Evolutionary conservation across 2,113 vertebrate species (phyloP), one percentile per base, ranked within the genome.

Genomic region (Chaenogobius annularis): DNA sequence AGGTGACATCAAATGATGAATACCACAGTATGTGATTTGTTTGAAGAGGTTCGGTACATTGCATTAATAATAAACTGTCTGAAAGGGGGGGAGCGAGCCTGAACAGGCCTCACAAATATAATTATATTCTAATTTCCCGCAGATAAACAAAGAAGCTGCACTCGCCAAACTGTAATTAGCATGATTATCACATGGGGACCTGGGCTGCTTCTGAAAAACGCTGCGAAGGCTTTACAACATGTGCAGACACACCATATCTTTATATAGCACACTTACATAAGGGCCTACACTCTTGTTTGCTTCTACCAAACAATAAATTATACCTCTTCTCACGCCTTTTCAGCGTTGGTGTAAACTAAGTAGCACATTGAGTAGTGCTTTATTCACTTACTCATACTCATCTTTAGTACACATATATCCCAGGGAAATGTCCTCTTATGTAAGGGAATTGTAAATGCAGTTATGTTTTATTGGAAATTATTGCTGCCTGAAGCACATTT

Each of bases 1-100:
- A 85, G 76, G 79, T 86, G 78, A 72, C 80, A 81, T 78, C 80
- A 74, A 74, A 88, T 87, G 72, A 85, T 83, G 79, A 81, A 82
- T 76, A 81, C 66, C 71, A 88, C 43, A 77, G 65, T 77, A 75
- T 70, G 73, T 78, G 72, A 87, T 88, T 79, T 77, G 74, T 86
- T 84, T 90, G 77, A 46, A 77, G 74, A 75, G 73, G 69, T 72
- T 75, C 11, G 17, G 77, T 78, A 84, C 78, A 68, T 63, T 43
- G 74, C 78, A 81, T 89, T 78, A 86, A 86, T 89, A 87, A 88
- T 78, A 61, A 59, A 78, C 44, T 65, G 66, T 75, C 66, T 83
- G 44, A 72, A 70, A 1, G 43, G 77, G 65, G 40, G 59, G 70
- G 65, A 78, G 52, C 62, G 23, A 77, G 78, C 83, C 78, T 78